phyloP scores from a whole-genome alignment of 2,797 vertebrate species.

The Linurgus olivaceus region DNA sequence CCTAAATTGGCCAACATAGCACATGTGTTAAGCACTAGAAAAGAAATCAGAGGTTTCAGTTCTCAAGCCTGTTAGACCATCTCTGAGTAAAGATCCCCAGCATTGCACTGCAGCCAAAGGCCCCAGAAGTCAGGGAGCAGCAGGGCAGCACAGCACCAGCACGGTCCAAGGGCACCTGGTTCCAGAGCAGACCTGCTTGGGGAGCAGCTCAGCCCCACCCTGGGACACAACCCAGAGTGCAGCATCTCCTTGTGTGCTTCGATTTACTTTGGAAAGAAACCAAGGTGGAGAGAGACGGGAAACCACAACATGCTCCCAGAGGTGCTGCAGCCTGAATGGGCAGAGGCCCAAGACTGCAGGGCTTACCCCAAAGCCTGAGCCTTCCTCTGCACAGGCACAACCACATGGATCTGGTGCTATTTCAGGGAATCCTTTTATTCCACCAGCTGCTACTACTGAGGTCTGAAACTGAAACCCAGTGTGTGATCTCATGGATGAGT shows the following conservation, averaged over 20 bases:
- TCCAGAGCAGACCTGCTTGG: neutral
- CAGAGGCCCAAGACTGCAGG: neutral
- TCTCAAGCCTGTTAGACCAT: neutral
- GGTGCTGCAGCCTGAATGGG: neutral
- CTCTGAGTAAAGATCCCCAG: neutral
- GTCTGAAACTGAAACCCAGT: slow-evolving; percentile 37
- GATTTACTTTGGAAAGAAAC: neutral
- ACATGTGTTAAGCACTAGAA: accelerated
- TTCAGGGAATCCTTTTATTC: slow-evolving; percentile 53
- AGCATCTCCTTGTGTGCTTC: neutral
- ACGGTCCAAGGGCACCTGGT: accelerated
- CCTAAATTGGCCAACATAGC: accelerated
- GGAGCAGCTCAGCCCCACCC: neutral
- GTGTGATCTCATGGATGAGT: slow-evolving; percentile 33
- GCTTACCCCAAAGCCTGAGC: neutral
- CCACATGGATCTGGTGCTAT: neutral
- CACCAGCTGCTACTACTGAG: slow-evolving; percentile 47
- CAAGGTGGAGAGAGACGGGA: neutral
- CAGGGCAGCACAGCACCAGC: accelerated
- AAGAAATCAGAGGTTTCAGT: neutral
- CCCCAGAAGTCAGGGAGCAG: neutral
- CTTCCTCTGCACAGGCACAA: neutral
- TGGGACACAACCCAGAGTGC: accelerated
- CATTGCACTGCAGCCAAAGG: neutral
- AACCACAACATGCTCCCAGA: neutral